Base-by-base conservation (phyloP, 1,140 invertebrate species). In the Phocides pigmalion region DNA sequence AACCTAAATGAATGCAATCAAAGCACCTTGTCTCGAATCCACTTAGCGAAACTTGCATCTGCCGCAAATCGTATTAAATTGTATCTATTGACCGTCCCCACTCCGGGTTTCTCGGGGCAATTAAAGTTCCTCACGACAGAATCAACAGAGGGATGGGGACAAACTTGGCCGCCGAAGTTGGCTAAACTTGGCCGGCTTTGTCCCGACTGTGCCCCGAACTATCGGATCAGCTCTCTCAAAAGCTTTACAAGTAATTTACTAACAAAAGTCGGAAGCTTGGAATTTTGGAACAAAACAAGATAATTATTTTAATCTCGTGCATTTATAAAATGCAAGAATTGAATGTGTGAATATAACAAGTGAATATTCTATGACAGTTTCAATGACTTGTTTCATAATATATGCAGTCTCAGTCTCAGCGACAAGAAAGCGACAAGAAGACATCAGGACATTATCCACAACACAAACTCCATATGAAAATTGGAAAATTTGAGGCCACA, bases 111-210 rank as follows among this genome's bases (percentile, higher is more conserved):
- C 73, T 75, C 76, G 49, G 67, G 75, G 74, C 79, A 83, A 81
- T 81, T 81, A 79, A 81, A 83, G 72, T 82, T 82, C 66, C 67
- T 62, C 71, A 68, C 54, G 67, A 79, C 76, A 72, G 69, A 68
- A 49, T 63, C 63, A 62, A 66, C 64, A 58, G 49, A 66, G 47
- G 64, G 56, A 37, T 53, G 32, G 64, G 64, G 51, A 46, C 62
- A 63, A 67, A 72, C 64, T 67, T 70, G 58, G 54, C 28, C 14
- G 35, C 42, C 53, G 44, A 63, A 67, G 66, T 68, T 68, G 41
- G 53, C 17, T 50, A 65, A 72, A 72, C 59, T 72, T 68, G 70
- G 58, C 53, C 62, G 61, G 71, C 68, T 70, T 73, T 70, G 68
- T 73, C 64, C 56, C 51, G 68, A 72, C 66, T 74, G 50, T 9